phyloP scores from a whole-genome alignment of 2,797 vertebrate genomes.

The Tympanoctomys barrerae region DNA sequence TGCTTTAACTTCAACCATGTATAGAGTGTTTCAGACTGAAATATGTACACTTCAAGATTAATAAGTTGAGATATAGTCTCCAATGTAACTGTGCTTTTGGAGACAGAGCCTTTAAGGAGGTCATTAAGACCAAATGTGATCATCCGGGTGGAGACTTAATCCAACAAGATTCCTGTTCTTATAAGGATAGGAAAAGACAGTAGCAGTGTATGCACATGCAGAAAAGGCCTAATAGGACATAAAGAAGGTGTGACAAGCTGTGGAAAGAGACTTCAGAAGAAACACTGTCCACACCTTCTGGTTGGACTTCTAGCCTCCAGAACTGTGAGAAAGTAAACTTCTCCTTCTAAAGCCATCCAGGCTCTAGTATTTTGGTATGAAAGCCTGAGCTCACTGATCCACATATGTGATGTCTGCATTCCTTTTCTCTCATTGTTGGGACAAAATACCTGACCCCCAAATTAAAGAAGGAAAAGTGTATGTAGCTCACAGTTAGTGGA shows the following conservation, averaged over 20 bases:
- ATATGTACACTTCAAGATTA: neutral
- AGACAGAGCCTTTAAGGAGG: neutral
- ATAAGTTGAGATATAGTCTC: neutral
- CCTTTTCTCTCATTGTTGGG: no score
- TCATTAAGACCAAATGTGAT: neutral
- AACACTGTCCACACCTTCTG: neutral
- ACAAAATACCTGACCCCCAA: no score
- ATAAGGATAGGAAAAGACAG: neutral
- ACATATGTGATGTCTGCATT: neutral
- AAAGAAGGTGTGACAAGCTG: neutral
- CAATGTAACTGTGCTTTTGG: neutral
- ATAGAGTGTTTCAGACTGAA: neutral
- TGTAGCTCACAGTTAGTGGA: no score
- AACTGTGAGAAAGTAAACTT: neutral
- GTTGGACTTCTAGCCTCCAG: neutral
- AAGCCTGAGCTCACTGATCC: neutral
- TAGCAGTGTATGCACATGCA: rapidly evolving
- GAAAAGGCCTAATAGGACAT: neutral
- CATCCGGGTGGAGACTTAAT: neutral
- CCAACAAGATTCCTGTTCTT: neutral
- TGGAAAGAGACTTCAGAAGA: neutral
- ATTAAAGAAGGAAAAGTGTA: no score
- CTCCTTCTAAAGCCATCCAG: neutral
- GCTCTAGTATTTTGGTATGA: neutral
- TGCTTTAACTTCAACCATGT: neutral